phyloP scores from a whole-genome alignment of 2,113 vertebrate genomes.

The Rattus norvegicus region DNA sequence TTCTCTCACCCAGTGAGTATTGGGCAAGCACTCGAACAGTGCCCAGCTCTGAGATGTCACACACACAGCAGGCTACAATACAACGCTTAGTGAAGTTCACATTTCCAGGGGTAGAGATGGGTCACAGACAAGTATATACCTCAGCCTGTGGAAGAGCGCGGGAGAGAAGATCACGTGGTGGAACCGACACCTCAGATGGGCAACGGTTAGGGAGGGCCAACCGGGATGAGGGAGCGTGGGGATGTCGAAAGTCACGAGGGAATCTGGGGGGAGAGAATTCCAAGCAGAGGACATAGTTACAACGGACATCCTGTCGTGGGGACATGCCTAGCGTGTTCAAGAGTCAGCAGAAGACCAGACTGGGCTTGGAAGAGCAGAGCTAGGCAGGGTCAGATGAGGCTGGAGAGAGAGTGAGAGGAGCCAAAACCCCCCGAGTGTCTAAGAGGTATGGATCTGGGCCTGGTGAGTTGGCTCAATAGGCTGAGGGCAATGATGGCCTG shows the following conservation, averaged over 20 bases:
- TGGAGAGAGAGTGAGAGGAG: background rate
- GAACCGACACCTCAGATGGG: background rate
- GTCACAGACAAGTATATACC: background rate
- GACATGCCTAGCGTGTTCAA: background rate
- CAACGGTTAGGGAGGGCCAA: background rate
- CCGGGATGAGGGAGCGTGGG: background rate
- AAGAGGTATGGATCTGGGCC: background rate
- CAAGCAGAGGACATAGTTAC: background rate
- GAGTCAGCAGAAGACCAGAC: background rate
- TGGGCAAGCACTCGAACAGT: background rate
- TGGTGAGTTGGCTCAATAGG: background rate
- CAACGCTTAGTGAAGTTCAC: background rate
- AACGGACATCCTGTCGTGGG: background rate
- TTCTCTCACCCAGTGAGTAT: conserved; percentile 7
- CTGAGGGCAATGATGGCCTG: background rate
- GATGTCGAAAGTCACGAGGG: background rate
- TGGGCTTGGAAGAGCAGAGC: background rate
- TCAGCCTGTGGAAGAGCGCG: background rate
- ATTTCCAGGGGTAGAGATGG: background rate
- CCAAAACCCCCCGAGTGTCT: background rate
- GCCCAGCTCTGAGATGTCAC: background rate
- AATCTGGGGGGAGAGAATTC: background rate
- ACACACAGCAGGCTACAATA: background rate
- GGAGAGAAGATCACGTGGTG: background rate
- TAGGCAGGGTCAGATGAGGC: background rate